Evolutionary conservation across 2,888 invertebrate species (phyloP).

Genomic region (Brenthis daphne): DNA sequence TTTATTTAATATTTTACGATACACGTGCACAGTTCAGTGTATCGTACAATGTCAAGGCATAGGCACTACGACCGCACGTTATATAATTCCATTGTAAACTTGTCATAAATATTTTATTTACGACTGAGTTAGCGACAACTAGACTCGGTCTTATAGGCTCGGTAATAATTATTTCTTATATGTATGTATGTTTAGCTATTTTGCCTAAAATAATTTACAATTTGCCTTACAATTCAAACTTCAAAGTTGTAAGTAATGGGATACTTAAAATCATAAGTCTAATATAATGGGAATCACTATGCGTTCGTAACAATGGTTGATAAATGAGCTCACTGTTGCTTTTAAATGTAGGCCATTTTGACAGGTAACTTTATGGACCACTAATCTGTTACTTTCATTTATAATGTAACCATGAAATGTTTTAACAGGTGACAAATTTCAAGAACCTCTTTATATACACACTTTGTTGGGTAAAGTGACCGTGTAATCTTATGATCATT

Average conservation of each 20-base stretch:
- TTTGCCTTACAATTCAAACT: neutral
- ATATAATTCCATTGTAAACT: slow-evolving; percentile 74
- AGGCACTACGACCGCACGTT: slow-evolving; percentile 54
- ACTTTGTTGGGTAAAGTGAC: no score
- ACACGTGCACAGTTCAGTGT: slow-evolving; percentile 73
- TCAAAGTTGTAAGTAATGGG: slow-evolving; percentile 14
- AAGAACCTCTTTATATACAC: no score
- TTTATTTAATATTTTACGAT: slow-evolving; percentile 61
- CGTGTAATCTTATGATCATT: no score
- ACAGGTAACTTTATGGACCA: neutral
- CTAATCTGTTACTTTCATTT: neutral
- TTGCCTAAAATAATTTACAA: no score
- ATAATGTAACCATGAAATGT: no score
- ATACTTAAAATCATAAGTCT: slow-evolving; percentile 5
- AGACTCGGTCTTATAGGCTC: neutral
- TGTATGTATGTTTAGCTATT: no score
- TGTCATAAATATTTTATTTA: slow-evolving; percentile 67
- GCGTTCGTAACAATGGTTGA: slow-evolving; percentile 17
- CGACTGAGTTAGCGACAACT: slow-evolving; percentile 31
- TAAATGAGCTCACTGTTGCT: slow-evolving; percentile 24
- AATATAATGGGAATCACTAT: slow-evolving; percentile 1
- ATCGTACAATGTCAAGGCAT: slow-evolving; percentile 79
- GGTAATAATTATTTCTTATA: neutral
- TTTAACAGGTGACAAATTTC: no score
- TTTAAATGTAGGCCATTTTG: slow-evolving; percentile 27